These are phyloP conservation scores for Leucopternis melanops DNA, from an alignment of 2,113 vertebrate species.

Conservation along the genomic window DNA sequence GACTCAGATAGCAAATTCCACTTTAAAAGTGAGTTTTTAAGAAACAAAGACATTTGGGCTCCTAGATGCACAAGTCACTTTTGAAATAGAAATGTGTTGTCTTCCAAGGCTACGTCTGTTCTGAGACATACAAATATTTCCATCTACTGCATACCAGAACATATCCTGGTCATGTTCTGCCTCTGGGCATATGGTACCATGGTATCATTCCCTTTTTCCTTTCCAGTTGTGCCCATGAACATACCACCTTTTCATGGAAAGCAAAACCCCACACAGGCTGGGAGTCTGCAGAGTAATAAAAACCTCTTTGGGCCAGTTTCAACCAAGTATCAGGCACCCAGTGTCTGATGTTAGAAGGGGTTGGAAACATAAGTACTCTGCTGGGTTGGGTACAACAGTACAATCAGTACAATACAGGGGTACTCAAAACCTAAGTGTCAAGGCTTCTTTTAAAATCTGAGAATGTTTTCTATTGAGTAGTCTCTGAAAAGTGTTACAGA, in stretches of 20 bases:
- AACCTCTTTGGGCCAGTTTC: background rate
- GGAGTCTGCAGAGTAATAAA: background rate
- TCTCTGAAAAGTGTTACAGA: background rate
- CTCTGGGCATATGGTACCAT: background rate
- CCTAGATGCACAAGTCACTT: background rate
- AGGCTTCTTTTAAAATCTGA: background rate
- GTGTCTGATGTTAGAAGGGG: background rate
- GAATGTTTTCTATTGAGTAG: background rate
- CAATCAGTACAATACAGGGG: background rate
- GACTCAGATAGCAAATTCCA: background rate
- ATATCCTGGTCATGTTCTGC: background rate
- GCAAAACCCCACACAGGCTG: background rate
- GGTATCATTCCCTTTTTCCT: background rate
- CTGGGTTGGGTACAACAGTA: background rate
- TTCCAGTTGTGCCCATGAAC: background rate
- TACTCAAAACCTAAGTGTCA: background rate
- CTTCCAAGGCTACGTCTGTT: background rate
- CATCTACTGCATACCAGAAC: background rate
- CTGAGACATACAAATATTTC: background rate
- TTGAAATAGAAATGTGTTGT: background rate
- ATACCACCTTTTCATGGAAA: background rate
- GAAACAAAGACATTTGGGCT: background rate
- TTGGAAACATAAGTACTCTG: background rate
- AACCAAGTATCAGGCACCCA: background rate
- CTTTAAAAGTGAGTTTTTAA: background rate